A percentile compares a stretch with the other conserved stretches of the same genome.
Conservation (phyloP, 2,797 vertebrate species). For the Malurus splendens region DNA sequence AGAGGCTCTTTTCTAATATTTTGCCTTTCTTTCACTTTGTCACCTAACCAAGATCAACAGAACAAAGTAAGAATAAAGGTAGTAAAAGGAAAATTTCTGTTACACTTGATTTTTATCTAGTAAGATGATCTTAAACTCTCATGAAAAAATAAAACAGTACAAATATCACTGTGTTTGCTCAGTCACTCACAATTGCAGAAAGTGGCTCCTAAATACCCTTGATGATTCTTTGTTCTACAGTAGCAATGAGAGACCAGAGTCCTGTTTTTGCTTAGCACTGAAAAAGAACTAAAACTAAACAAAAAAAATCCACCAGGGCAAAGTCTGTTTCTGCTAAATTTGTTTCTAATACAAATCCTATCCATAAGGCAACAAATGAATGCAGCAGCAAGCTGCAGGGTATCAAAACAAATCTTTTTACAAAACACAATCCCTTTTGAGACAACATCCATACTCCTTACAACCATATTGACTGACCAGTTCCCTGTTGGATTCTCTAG, state of each 20-base stretch:
- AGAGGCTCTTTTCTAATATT: not conserved
- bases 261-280: not conserved
- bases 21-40: slow-evolving; percentile 23
- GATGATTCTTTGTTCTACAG: not conserved
- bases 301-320: not conserved
- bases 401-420: not conserved
- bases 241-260: not conserved
- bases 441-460: not conserved
- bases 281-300: not conserved
- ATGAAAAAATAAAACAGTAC: not conserved
- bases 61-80: slow-evolving; percentile 6
- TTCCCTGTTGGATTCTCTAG: not conserved
- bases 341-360: not conserved
- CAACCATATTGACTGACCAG: not conserved
- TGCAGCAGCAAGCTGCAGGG: not conserved
- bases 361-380: not conserved
- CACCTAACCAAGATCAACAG: not conserved
- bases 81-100: not conserved
- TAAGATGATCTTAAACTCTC: not conserved
- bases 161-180: slow-evolving; percentile 14
- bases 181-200: not conserved
- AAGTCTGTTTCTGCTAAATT: not conserved
- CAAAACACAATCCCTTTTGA: not conserved
- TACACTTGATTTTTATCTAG: slow-evolving; percentile 32
- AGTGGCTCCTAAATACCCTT: not conserved